Evolutionary conservation across 2,113 vertebrate genomes (phyloP).

Genomic region (Ailurus styani): DNA sequence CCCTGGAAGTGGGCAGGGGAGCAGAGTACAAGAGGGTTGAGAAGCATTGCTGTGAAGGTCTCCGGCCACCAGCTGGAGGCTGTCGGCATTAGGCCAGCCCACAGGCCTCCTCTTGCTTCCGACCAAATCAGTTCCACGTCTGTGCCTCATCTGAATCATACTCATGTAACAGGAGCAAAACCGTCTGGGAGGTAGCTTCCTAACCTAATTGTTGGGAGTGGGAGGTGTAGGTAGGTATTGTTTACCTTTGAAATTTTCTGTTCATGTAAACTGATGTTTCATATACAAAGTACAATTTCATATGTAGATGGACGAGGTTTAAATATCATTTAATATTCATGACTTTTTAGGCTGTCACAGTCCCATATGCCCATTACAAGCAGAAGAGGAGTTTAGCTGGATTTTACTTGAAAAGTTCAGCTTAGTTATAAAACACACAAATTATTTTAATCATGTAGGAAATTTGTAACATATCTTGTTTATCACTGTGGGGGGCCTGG

Average conservation of each 20-base stretch:
- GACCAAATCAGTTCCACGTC: rapidly evolving
- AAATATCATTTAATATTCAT: background rate
- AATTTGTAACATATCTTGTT: background rate
- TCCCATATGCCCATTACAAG: background rate
- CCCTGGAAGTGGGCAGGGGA: rapidly evolving
- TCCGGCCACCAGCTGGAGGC: no score
- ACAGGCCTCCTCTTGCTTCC: background rate
- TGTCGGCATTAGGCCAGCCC: rapidly evolving
- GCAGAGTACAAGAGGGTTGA: rapidly evolving
- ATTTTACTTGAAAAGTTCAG: background rate
- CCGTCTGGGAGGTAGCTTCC: no score
- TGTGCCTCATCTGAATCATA: background rate
- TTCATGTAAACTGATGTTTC: background rate
- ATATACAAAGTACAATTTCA: background rate
- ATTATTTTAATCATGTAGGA: no score
- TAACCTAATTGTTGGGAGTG: background rate
- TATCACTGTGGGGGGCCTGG: background rate
- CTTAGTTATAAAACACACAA: background rate
- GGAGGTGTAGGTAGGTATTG: no score
- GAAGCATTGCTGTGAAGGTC: background rate
- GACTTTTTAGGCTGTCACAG: background rate
- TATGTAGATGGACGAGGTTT: background rate
- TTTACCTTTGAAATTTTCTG: background rate
- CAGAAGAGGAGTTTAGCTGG: background rate
- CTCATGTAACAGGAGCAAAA: background rate